Evolutionary conservation across 2,113 vertebrate genomes (phyloP).

Genomic region (Mastomys coucha): DNA sequence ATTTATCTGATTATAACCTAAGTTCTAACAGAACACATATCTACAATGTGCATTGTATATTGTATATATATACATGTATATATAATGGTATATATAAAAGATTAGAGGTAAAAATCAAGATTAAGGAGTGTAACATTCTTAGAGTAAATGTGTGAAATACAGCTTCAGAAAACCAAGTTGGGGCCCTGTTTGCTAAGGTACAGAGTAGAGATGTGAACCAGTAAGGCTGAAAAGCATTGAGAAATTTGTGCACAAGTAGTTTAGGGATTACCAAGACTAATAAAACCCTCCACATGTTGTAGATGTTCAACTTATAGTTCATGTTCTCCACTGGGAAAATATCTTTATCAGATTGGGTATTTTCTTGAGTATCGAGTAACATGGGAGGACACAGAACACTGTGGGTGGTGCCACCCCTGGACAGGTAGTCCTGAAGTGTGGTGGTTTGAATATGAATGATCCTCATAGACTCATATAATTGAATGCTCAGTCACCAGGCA

Average conservation of each 20-base stretch:
- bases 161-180: not conserved
- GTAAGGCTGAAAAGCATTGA: not conserved
- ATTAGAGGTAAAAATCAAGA: not conserved
- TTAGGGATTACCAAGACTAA: conserved; percentile 16
- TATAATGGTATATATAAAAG: not conserved
- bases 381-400: too few relatives aligned
- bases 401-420: too few relatives aligned
- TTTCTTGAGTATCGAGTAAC: too few relatives aligned
- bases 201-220: not conserved
- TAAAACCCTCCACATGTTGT: not conserved
- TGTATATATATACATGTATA: not conserved
- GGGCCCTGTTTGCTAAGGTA: not conserved
- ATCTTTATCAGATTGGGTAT: too few relatives aligned
- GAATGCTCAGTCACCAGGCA: too few relatives aligned
- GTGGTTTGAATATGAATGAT: too few relatives aligned
- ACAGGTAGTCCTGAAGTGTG: too few relatives aligned
- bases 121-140: not conserved
- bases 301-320: not conserved
- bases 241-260: conserved; percentile 6
- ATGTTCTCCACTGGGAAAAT: not conserved
- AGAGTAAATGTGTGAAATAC: not conserved
- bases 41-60: not conserved
- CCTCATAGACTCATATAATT: too few relatives aligned
- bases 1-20: not conserved
- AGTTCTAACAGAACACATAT: not conserved